A percentile compares a stretch with the other conserved stretches of the same genome.
These are phyloP conservation scores for Clanis bilineata DNA, from an alignment of 2,888 invertebrate species.

Conservation along the genomic window DNA sequence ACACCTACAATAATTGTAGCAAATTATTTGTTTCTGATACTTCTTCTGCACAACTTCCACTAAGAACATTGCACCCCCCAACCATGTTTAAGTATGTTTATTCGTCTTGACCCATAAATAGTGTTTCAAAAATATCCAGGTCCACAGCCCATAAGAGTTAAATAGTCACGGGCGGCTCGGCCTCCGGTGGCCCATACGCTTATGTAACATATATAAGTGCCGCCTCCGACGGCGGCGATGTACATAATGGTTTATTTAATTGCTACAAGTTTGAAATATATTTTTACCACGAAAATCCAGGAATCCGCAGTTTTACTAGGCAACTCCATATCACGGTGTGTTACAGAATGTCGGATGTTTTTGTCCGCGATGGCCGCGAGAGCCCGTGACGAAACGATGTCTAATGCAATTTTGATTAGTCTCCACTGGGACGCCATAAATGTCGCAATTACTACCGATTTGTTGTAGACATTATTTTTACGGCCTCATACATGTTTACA, in stretches of 20 bases:
- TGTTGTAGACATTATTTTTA: constrained; percentile 65
- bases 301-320: not conserved
- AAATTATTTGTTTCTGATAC: not conserved
- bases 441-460: constrained; percentile 43
- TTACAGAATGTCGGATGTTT: not conserved
- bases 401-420: constrained; percentile 79
- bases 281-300: not conserved
- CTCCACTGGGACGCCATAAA: constrained; percentile 26
- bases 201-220: not conserved
- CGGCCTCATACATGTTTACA: not conserved
- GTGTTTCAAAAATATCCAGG: too few species aligned
- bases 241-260: too few species aligned
- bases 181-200: too few species aligned
- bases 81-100: too few species aligned
- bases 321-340: not conserved
- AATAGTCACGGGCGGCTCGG: too few species aligned
- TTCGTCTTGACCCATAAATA: too few species aligned
- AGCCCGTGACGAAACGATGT: constrained; percentile 62
- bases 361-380: constrained; percentile 17
- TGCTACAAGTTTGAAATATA: not conserved
- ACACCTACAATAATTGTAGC: too few species aligned
- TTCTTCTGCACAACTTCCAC: too few species aligned
- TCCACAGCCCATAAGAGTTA: too few species aligned
- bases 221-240: too few species aligned
- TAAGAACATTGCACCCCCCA: too few species aligned